Evolutionary conservation across 2,888 invertebrate genomes (phyloP), one percentile per base, ranked within the genome.

Genomic region (Biston betularia): DNA sequence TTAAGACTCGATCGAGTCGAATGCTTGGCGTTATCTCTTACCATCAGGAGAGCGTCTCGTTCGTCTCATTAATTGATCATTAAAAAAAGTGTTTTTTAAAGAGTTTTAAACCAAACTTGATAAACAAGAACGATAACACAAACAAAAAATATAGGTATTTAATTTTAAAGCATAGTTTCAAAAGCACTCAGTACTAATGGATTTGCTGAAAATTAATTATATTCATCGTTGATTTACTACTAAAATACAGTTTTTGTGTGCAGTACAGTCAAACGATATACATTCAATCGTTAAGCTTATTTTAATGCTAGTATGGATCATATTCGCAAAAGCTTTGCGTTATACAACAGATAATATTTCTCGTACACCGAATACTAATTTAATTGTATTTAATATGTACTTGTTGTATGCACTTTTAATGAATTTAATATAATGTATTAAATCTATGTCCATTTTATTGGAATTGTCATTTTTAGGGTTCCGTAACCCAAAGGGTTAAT

Each of bases 141-240:
- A 14, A 46, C 48, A 45, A 45, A 44, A 2, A 34, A 15, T 55
- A 45, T n/a, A 38, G 52, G 73, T 6, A 69, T 68, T 62, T 80
- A 77, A 75, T 14, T 46, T 83, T 83, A 81, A 75, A 78, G 63
- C 78, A 84, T 82, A 82, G 81, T 85, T 87, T 85, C 80, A 81
- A 74, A 76, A 81, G 79, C 86, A 86, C 88, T 86, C 85, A 80
- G 74, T 80, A 70, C 76, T 89, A 88, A 89, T 88, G 86, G 87
- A 84, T 88, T 85, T 82, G 82, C 81, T 82, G 77, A 75, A 85
- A 84, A 89, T 88, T 89, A 88, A 88, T 89, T 88, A 88, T 88
- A 88, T 89, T 83, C 84, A 12, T n/a, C 44, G 44, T 42, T 44
- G 44, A 24, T 1, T n/a, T 44, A 0, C 12, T 12, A n/a, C n/a